Evolutionary conservation across 2,113 vertebrate genomes (phyloP).

Genomic region (Brienomyrus brachyistius): DNA sequence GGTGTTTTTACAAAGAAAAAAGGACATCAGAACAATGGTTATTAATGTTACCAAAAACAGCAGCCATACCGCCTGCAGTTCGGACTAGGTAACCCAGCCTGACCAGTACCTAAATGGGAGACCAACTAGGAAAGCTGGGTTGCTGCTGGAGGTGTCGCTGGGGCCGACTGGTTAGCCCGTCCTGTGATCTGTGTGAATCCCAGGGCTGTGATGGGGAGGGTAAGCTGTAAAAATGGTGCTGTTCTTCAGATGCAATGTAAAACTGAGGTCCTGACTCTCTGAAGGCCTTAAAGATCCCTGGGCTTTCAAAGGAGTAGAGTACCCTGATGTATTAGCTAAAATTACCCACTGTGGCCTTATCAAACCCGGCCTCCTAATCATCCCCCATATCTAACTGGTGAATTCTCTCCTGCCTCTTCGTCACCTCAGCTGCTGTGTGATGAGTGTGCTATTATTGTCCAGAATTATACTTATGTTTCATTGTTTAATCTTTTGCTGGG

Average conservation of each 20-base stretch:
- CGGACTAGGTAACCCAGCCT: neutral
- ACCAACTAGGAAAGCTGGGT: neutral
- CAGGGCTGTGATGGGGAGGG: neutral
- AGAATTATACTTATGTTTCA: neutral
- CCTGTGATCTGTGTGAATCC: neutral
- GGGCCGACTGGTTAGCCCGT: neutral
- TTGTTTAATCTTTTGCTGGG: neutral
- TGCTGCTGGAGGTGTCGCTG: neutral
- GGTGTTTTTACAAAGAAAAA: neutral
- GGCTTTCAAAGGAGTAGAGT: neutral
- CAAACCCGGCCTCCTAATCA: neutral
- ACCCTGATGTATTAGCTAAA: neutral
- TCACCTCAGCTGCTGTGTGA: too few relatives aligned
- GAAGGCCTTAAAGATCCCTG: neutral
- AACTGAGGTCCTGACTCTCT: neutral
- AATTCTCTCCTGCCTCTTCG: neutral
- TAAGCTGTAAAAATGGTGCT: neutral
- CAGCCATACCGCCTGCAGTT: neutral
- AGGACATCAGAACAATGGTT: neutral
- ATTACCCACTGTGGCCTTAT: neutral
- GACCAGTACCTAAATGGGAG: neutral
- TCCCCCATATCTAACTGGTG: neutral
- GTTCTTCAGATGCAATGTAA: neutral
- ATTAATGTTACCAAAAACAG: neutral
- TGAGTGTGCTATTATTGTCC: neutral